These are phyloP conservation scores for Pseudomyrmex gracilis DNA, from an alignment of 1,140 invertebrate species.

Conservation along the genomic window DNA sequence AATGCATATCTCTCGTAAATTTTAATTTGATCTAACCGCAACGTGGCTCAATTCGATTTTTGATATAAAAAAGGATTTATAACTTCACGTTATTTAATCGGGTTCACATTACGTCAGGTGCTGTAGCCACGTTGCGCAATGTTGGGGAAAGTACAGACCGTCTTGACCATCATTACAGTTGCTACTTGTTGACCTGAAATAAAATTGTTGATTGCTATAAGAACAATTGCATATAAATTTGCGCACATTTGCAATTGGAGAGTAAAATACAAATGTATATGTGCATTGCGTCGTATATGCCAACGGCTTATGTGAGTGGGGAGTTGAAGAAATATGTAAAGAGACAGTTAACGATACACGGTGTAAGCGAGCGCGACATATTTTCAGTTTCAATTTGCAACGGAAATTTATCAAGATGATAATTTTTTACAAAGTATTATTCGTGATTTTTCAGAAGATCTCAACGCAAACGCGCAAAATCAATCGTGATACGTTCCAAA, in stretches of 20 bases:
- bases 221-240: constrained; percentile 30
- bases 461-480: not conserved
- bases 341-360: not conserved
- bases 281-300: too few species aligned
- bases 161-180: constrained; percentile 75
- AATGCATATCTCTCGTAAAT: not conserved
- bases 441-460: not conserved
- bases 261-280: not conserved
- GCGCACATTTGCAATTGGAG: not conserved
- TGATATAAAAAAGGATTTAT: constrained; percentile 55
- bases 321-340: not conserved
- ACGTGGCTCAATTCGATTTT: constrained; percentile 32
- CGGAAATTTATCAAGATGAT: not conserved
- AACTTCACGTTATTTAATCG: constrained; percentile 78
- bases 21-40: not conserved
- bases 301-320: too few species aligned
- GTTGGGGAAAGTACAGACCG: constrained; percentile 77
- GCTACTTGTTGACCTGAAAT: constrained; percentile 76
- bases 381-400: not conserved
- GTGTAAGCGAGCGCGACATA: not conserved
- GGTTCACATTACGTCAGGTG: constrained; percentile 77
- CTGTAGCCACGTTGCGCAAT: constrained; percentile 76
- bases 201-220: constrained; percentile 62
- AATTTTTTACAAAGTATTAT: not conserved
- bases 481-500: constrained; percentile 8